Base-by-base conservation (phyloP, 2,888 invertebrate species). In the Eupithecia abbreviata region DNA sequence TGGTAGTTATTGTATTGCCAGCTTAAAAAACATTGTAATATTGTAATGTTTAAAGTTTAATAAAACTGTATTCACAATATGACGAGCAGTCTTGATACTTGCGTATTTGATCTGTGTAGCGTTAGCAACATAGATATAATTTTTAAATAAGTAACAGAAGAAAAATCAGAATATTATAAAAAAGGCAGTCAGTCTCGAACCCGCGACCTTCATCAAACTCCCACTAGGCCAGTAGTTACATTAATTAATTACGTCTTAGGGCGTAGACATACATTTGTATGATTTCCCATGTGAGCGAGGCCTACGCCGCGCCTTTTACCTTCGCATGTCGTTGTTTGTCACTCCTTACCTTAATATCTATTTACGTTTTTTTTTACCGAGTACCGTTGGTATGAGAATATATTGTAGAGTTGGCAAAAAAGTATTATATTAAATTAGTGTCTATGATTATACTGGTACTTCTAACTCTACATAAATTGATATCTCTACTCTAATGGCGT, bases 181-280 rank as follows among this genome's bases (percentile, higher is more conserved):
- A 30, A 30, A 30, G 1, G 30, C 30, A 30, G 30, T 30, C 30
- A 30, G 18, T 62, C 42, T 42, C 42, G 12, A 66, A 68, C 15
- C 67, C 7, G n/a, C 45, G 67, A 68, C 67, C 67, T 68, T 43
- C 67, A n/a, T 67, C 10, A 10, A 68, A 68, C 45, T 49, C 69
- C 69, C 69, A 30, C 47, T 69, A 30, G 18, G 68, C 73, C 51
- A 71, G 81, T 84, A 79, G 81, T 79, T 84, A 49, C 86, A 85
- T 91, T 91, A 91, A 93, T 92, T 92, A 92, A 93, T 93, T 91
- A 90, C 81, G 90, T 93, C 94, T 94, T 94, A 92, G 92, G 92
- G 92, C 84, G 92, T 88, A 68, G 88, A 89, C 89, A 79, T 76
- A 87, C 91, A 93, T 91, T 94, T 90, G 80, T 85, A 84, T 92